Base-by-base conservation (phyloP, 2,797 vertebrate species). In the Decapterus maruadsi region DNA sequence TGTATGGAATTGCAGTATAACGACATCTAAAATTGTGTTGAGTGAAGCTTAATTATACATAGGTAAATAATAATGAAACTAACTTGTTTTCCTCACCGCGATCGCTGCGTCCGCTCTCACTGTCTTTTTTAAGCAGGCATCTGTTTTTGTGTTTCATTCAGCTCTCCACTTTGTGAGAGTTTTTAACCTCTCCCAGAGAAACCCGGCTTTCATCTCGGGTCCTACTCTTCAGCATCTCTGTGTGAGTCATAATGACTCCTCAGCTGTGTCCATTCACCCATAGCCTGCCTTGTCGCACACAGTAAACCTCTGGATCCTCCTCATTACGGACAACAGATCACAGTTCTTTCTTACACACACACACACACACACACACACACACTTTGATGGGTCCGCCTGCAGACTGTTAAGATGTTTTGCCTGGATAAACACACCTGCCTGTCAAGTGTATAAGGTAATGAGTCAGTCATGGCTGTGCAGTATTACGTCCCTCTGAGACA, bases 391-490 rank as follows among this genome's bases (percentile, higher is more conserved):
- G 58, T 75, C 58, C 73, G 84, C 68, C 80, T 85, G 81, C 79
- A 80, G 74, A 81, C 72, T 68, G 58, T 75, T 77, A 50, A 71
- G 80, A 85, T 80, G 86, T 82, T 87, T 87, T 86, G 83, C 86
- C 81, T 82, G 83, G 80, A 90, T 90, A 88, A 91, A 91, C 88
- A 81, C 88, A 92, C 89, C 91, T 91, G 87, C 72, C 90, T 81
- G 74, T 92, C 85, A 90, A 70, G 77, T 78, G 75, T 79, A 82
- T 87, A 66, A 80, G 83, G 77, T 88, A 78, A 83, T 84, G 83
- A 86, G 81, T 63, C 85, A 76, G 85, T 90, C 77, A 82, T 72
- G 82, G 83, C 66, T 83, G 75, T 78, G 75, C 66, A 62, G 82
- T 70, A 45, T 80, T 58, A 56, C 3, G 53, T 65, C 63, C 87